These are phyloP conservation scores for Podarcis muralis DNA, from an alignment of 2,113 vertebrate genomes.

Conservation along the genomic window DNA sequence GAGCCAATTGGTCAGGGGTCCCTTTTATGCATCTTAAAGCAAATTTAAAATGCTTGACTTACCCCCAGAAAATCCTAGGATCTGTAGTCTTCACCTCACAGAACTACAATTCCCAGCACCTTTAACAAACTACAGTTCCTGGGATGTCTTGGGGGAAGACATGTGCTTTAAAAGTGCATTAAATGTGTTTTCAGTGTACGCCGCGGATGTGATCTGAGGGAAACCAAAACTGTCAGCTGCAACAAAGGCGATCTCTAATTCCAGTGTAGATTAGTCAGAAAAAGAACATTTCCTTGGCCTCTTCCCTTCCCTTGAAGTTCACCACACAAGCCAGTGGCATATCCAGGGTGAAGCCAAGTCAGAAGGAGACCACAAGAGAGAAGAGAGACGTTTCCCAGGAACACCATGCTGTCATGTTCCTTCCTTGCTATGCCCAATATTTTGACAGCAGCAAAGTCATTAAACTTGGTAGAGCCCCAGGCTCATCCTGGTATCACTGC, in stretches of 20 bases:
- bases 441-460: slow-evolving; percentile 67
- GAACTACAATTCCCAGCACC: no score
- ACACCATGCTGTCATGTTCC: slow-evolving; percentile 39
- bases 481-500: slow-evolving; percentile 54
- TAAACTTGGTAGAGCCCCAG: slow-evolving; percentile 55
- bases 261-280: not conserved
- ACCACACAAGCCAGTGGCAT: not conserved
- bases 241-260: not conserved
- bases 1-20: no score
- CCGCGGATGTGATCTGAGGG: not conserved
- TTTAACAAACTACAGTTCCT: no score
- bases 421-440: slow-evolving; percentile 66
- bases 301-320: slow-evolving; percentile 31
- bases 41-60: no score
- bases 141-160: no score
- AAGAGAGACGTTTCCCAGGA: slow-evolving; percentile 37
- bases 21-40: no score
- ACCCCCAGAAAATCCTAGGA: no score
- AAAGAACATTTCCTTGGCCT: slow-evolving; percentile 12
- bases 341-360: slow-evolving; percentile 24
- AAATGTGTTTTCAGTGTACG: no score
- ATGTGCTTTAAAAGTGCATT: no score
- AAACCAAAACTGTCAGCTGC: not conserved
- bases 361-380: not conserved
- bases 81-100: no score